phyloP scores from a whole-genome alignment of 2,113 vertebrate species.

The Pao palembangensis region DNA sequence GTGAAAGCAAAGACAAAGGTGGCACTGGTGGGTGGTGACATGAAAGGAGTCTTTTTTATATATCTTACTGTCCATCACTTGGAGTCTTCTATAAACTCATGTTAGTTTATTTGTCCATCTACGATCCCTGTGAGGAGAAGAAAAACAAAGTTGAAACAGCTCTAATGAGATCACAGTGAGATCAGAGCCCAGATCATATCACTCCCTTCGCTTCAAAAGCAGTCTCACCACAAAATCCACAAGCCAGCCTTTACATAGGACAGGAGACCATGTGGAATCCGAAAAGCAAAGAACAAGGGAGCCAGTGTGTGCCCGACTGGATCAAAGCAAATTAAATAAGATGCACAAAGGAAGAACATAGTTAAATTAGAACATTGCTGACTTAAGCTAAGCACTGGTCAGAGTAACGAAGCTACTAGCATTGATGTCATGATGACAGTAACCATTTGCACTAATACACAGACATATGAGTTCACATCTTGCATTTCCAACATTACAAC shows the following conservation, averaged over 20 bases:
- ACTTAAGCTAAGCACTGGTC: too few species aligned
- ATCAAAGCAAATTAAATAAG: slow-evolving; percentile 39
- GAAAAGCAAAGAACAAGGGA: slow-evolving; percentile 30
- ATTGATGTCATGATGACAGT: too few species aligned
- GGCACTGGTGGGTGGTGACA: slow-evolving; percentile 41
- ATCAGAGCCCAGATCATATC: slow-evolving; percentile 68
- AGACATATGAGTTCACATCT: too few species aligned
- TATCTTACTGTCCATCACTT: slow-evolving; percentile 34
- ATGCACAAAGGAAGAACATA: not conserved
- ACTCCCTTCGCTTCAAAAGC: slow-evolving; percentile 52
- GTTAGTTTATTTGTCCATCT: slow-evolving; percentile 61
- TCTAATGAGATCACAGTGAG: slow-evolving; percentile 65
- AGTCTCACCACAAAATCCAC: slow-evolving; percentile 33
- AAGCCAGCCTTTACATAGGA: slow-evolving; percentile 34
- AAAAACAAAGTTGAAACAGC: slow-evolving; percentile 69
- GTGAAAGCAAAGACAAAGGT: slow-evolving; percentile 32
- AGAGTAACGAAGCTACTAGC: too few species aligned
- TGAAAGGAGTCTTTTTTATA: slow-evolving; percentile 45
- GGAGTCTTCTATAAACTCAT: slow-evolving; percentile 54
- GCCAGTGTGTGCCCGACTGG: slow-evolving; percentile 17
- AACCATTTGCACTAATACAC: too few species aligned
- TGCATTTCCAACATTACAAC: too few species aligned
- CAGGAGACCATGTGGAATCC: slow-evolving; percentile 22
- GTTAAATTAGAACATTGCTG: too few species aligned
- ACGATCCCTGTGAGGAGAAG: slow-evolving; percentile 47